phyloP scores from a whole-genome alignment of 1,140 invertebrate species.

The Zaprionus ghesquierei region DNA sequence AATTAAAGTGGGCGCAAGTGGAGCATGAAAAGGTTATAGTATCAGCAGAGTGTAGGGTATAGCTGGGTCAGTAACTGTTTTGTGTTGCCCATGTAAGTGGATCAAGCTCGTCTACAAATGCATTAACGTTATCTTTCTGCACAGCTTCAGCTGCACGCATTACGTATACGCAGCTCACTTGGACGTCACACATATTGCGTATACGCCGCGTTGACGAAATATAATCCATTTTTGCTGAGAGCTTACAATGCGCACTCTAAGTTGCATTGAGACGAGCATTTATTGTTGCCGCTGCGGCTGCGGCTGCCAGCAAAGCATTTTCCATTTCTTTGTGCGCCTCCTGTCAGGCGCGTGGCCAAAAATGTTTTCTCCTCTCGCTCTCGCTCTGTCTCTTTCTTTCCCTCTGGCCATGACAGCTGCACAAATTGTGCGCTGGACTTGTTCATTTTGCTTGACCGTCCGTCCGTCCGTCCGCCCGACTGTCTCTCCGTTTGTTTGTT shows the following conservation, averaged over 20 bases:
- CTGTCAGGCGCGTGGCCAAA: constrained; percentile 36
- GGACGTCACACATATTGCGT: too few species aligned
- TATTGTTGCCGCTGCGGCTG: constrained; percentile 22
- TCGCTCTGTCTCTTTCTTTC: too few species aligned
- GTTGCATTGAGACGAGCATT: constrained; percentile 62
- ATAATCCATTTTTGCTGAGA: constrained; percentile 28
- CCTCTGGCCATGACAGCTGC: constrained; percentile 65
- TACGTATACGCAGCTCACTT: not conserved
- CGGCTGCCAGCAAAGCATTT: constrained; percentile 9
- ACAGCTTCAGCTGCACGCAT: too few species aligned
- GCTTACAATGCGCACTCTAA: not conserved
- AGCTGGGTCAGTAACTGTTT: too few species aligned
- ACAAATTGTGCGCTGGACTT: constrained; percentile 72
- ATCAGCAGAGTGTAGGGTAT: too few species aligned
- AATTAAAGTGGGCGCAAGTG: too few species aligned
- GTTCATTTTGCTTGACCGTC: constrained; percentile 44
- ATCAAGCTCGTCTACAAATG: not conserved
- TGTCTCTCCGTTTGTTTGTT: constrained; percentile 3
- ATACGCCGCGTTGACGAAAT: not conserved
- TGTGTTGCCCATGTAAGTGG: too few species aligned
- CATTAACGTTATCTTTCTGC: constrained; percentile 1
- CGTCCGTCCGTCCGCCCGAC: not conserved
- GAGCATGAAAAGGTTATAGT: too few species aligned
- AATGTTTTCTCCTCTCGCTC: too few species aligned
- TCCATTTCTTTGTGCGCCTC: constrained; percentile 49